Evolutionary conservation across 2,113 vertebrate genomes (phyloP).

Genomic region (Caloenas nicobarica): DNA sequence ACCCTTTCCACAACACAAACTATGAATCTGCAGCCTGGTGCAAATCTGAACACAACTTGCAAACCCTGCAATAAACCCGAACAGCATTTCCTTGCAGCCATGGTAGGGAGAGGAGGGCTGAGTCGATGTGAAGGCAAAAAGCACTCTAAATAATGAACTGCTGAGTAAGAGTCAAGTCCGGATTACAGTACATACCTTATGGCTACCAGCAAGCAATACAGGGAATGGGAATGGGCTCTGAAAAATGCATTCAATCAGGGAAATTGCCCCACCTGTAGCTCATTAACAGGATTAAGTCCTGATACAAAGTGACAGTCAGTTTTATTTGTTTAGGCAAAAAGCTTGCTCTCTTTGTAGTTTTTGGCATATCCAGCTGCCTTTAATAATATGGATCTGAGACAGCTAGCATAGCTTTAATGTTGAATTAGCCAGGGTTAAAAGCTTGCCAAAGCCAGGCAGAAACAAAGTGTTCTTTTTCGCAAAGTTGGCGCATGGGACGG

Average conservation of each 20-base stretch:
- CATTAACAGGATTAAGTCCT: conserved; percentile 66
- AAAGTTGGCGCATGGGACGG: conserved; percentile 19
- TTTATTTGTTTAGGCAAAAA: conserved; percentile 73
- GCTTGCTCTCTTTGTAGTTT: conserved; percentile 52
- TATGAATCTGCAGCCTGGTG: background rate
- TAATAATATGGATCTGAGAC: conserved; percentile 70
- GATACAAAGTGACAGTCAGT: conserved; percentile 71
- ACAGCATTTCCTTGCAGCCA: background rate
- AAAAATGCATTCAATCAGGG: conserved; percentile 54
- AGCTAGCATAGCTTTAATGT: conserved; percentile 69
- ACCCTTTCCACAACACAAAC: background rate
- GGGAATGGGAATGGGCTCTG: conserved; percentile 40
- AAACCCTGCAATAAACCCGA: background rate
- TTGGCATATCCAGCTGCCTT: conserved; percentile 68
- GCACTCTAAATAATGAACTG: conserved; percentile 20
- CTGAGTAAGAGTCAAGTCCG: background rate
- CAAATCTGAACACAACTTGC: background rate
- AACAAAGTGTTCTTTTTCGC: conserved; percentile 66
- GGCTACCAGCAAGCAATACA: background rate
- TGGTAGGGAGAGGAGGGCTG: background rate
- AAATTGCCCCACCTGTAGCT: conserved; percentile 68
- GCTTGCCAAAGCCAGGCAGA: conserved; percentile 64
- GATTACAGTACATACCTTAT: background rate
- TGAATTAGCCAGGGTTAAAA: conserved; percentile 64
- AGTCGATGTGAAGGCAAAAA: background rate